These are phyloP conservation scores for Bedellia somnulentella DNA, from an alignment of 2,888 invertebrate species.

Conservation along the genomic window DNA sequence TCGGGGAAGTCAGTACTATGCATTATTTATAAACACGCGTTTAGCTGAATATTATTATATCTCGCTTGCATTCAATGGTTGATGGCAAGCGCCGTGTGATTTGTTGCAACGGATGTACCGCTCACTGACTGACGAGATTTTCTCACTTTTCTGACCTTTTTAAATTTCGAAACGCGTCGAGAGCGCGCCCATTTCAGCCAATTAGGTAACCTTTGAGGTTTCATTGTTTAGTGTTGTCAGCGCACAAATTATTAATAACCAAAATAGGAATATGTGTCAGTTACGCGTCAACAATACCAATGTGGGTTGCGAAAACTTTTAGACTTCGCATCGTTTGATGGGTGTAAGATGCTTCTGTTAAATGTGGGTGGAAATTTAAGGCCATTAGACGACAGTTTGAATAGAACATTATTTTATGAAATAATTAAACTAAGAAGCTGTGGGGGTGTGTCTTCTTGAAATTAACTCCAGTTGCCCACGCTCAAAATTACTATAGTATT, in stretches of 20 bases:
- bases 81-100: too few relatives aligned
- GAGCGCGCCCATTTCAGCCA: slow-evolving; percentile 14
- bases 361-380: slow-evolving; percentile 47
- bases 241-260: slow-evolving; percentile 33
- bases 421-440: slow-evolving; percentile 20
- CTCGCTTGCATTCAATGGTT: background rate
- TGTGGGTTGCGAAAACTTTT: slow-evolving; percentile 34
- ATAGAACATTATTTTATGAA: slow-evolving; percentile 17
- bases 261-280: slow-evolving; percentile 46
- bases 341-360: slow-evolving; percentile 22
- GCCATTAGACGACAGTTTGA: slow-evolving; percentile 38
- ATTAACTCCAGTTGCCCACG: slow-evolving; percentile 2
- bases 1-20: slow-evolving; percentile 34
- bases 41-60: slow-evolving; percentile 13
- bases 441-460: slow-evolving; percentile 19
- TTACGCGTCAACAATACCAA: slow-evolving; percentile 14
- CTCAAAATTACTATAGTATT: background rate
- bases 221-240: slow-evolving; percentile 34
- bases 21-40: slow-evolving; percentile 36
- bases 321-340: slow-evolving; percentile 29
- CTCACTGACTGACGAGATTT: too few relatives aligned
- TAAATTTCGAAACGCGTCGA: slow-evolving; percentile 5
- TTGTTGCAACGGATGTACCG: too few relatives aligned
- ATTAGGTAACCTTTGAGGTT: slow-evolving; percentile 27
- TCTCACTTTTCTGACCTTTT: too few relatives aligned